Evolutionary conservation across 2,797 vertebrate species (phyloP).

Genomic region (Danio albolineatus): DNA sequence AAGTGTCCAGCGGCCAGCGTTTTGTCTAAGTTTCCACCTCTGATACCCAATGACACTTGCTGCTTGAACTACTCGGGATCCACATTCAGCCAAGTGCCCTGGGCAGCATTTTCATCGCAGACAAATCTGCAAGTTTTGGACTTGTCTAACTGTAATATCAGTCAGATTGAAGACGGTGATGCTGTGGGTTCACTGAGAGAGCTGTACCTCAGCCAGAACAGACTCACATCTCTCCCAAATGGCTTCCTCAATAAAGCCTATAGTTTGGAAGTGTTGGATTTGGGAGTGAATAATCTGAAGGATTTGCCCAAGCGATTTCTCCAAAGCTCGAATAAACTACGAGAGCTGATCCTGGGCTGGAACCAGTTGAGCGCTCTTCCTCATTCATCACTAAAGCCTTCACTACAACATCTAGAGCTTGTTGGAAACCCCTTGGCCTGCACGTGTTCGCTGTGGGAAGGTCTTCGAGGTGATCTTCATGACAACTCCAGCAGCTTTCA

Average conservation of each 20-base stretch:
- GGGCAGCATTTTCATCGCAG: slow-evolving; percentile 75
- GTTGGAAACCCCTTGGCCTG: slow-evolving; percentile 86
- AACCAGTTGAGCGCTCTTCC: slow-evolving; percentile 81
- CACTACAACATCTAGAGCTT: slow-evolving; percentile 77
- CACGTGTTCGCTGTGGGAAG: slow-evolving; percentile 79
- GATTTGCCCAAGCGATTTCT: slow-evolving; percentile 82
- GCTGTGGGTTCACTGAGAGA: slow-evolving; percentile 68
- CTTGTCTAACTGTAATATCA: slow-evolving; percentile 83
- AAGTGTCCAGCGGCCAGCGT: slow-evolving; percentile 76
- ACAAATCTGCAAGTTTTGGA: slow-evolving; percentile 78
- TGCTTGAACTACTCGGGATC: slow-evolving; percentile 88
- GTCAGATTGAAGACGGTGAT: slow-evolving; percentile 60
- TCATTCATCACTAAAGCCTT: slow-evolving; percentile 72
- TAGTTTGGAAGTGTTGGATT: slow-evolving; percentile 78
- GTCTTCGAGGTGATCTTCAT: slow-evolving; percentile 63
- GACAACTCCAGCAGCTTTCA: slow-evolving; percentile 64
- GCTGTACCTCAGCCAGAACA: slow-evolving; percentile 82
- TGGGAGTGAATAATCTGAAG: slow-evolving; percentile 80
- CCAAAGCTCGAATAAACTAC: slow-evolving; percentile 75
- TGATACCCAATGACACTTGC: slow-evolving; percentile 70
- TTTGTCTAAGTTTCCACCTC: slow-evolving; percentile 72
- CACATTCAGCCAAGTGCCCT: slow-evolving; percentile 74
- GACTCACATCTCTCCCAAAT: slow-evolving; percentile 76
- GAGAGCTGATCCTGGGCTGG: slow-evolving; percentile 77
- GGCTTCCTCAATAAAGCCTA: slow-evolving; percentile 79